Evolutionary conservation across 2,113 vertebrate genomes (phyloP), one percentile per base, ranked within the genome.

Genomic region (Hydrochoerus hydrochaeris): DNA sequence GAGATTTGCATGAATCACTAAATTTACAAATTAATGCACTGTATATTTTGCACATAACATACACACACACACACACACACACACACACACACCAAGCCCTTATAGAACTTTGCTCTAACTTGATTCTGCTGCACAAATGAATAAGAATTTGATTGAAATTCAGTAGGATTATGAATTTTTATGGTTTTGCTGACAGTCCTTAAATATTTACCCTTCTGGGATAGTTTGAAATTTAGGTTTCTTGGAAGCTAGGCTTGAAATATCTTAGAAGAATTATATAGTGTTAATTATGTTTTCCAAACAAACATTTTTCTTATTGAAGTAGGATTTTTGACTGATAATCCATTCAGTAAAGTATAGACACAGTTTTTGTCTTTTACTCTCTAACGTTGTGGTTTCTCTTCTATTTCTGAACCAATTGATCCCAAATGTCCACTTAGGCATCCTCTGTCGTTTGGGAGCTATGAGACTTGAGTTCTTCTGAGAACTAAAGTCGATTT

Each of bases 221-320:
- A 86, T 94, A 46, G 94, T 91, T 82, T 69, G 49, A 96, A 97
- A 91, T 90, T 62, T 35, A 91, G 78, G 9, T 94, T 94, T 88
- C 78, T 84, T 75, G 71, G 73, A 86, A 97, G 95, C 35, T 32
- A 88, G 52, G 30, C 73, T 91, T 86, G 35, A 96, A 95, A 88
- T 54, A 92, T 86, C 90, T 96, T 88, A 95, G 96, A 96, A 54
- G 82, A 97, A 92, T 94, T 92, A 85, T 90, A 93, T 94, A 90
- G 65, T 84, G 60, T 94, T 95, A 95, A 97, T 95, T 96, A 96
- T 60, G 52, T 96, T 96, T 97, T 97, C 91, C 88, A 94, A 97
- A 91, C 58, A 46, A 97, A 91, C 58, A 46, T 77, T 92, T 88
- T 57, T 77, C 28, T 75, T 89, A 75, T 88, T 93, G 80, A 84